Conservation (phyloP, 2,888 invertebrate genomes). For the Athrips mouffetella region DNA sequence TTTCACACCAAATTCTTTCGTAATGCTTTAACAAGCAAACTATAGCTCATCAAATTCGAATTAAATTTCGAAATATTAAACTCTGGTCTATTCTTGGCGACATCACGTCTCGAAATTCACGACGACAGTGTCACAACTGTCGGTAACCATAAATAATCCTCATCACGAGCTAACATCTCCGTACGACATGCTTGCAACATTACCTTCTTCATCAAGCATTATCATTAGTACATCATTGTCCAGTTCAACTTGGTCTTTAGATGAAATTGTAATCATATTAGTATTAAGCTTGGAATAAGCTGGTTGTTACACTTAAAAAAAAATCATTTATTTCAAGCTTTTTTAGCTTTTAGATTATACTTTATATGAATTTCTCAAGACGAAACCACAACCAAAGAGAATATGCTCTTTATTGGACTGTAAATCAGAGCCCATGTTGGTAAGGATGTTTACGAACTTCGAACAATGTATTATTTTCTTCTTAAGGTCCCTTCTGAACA, state of each 20-base stretch:
- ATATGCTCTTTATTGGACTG: not conserved
- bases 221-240: slow-evolving; percentile 16
- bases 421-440: slow-evolving; percentile 1
- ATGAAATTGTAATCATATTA: not conserved
- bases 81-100: not conserved
- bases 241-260: slow-evolving; percentile 15
- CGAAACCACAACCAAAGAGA: slow-evolving; percentile 5
- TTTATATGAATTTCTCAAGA: slow-evolving; percentile 17
- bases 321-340: no score
- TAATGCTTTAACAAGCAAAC: not conserved
- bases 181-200: slow-evolving; percentile 16
- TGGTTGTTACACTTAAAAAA: no score
- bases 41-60: not conserved
- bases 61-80: slow-evolving; percentile 3
- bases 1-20: no score
- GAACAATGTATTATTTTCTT: slow-evolving; percentile 23
- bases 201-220: slow-evolving; percentile 19
- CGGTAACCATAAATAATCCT: slow-evolving; percentile 12
- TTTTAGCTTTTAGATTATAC: not conserved
- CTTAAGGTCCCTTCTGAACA: slow-evolving; percentile 17
- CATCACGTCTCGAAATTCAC: slow-evolving; percentile 1
- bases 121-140: slow-evolving; percentile 17
- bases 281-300: no score
- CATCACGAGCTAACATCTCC: slow-evolving; percentile 20
- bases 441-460: not conserved